Evolutionary conservation across 1,140 invertebrate genomes (phyloP), one percentile per base, ranked within the genome.

Genomic region (Sycobia sp.): DNA sequence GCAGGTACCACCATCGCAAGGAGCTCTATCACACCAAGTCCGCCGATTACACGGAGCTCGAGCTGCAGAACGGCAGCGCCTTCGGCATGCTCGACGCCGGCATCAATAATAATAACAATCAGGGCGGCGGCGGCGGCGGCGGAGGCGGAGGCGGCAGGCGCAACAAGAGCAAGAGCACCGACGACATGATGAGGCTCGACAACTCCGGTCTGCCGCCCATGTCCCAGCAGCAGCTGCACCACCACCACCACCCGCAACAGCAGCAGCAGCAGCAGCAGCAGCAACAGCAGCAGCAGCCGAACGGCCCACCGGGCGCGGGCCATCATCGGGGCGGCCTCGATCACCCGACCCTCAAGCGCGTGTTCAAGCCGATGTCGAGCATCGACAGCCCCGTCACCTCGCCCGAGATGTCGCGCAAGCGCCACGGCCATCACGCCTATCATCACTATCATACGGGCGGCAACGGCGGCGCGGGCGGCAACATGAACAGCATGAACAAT

Each of bases 301-400:
- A 13, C 20, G 50, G 50, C 18, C 32, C 58, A 0, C n/a, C n/a
- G n/a, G n/a, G n/a, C n/a, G n/a, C n/a, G n/a, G n/a, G n/a, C n/a
- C n/a, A n/a, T n/a, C n/a, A n/a, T n/a, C n/a, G n/a, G n/a, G 29
- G 18, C 7, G 46, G 32, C 8, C 68, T 85, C 72, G 92, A 94
- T 79, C 92, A 93, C 67, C 93, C 91, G 76, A 96, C 93, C 1
- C 82, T 97, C 66, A 96, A 97, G 76, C 86, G 92, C 44, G 95
- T 97, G 91, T 82, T 97, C 65, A 96, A 96, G 71, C 94, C 94
- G 22, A 91, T 97, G 86, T 89, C 92, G 22, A 91, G 90, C 69
- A 87, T 89, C 57, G 91, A 94, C 71, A 93, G 91, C 74, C 91
- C 92, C 4, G 91, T 92, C 10, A 94, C 92, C 13, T 93, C 92